Evolutionary conservation across 2,797 vertebrate species (phyloP).

Genomic region (Antennarius maculatus): DNA sequence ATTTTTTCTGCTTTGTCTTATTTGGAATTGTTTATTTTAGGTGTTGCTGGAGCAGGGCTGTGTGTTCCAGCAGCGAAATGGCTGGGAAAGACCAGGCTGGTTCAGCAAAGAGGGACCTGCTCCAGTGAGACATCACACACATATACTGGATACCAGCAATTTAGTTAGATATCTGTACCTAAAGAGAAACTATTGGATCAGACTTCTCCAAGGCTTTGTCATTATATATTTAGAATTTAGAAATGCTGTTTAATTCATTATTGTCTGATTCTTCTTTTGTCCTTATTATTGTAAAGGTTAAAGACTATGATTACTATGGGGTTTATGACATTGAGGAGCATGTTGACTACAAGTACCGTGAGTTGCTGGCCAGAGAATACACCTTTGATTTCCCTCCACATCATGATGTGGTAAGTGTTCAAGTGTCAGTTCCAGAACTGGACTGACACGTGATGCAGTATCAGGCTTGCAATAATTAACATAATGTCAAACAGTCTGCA

Average conservation of each 20-base stretch:
- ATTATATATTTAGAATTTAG: background rate
- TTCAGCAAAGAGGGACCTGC: slow-evolving; percentile 83
- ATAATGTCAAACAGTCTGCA: too few species aligned
- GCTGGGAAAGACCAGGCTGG: slow-evolving; percentile 98
- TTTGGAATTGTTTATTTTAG: slow-evolving; percentile 68
- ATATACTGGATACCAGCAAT: background rate
- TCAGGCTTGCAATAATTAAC: background rate
- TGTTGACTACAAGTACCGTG: slow-evolving; percentile 81
- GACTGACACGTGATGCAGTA: too few species aligned
- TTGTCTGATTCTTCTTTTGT: slow-evolving; percentile 24
- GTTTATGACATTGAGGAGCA: slow-evolving; percentile 82
- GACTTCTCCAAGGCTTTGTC: background rate
- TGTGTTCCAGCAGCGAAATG: slow-evolving; percentile 94
- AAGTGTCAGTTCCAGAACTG: background rate
- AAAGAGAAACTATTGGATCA: background rate
- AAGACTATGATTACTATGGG: slow-evolving; percentile 91
- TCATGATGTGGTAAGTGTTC: slow-evolving; percentile 84
- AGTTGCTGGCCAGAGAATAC: slow-evolving; percentile 86
- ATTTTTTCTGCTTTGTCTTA: slow-evolving; percentile 2
- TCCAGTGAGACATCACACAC: slow-evolving; percentile 80
- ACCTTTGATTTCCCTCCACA: slow-evolving; percentile 94
- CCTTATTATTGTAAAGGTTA: slow-evolving; percentile 77
- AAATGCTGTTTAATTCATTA: slow-evolving; percentile 3
- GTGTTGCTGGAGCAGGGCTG: slow-evolving; percentile 89
- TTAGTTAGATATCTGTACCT: slow-evolving; percentile 6